Evolutionary conservation across 2,888 invertebrate species (phyloP).

Genomic region (Falcaria lacertinaria): DNA sequence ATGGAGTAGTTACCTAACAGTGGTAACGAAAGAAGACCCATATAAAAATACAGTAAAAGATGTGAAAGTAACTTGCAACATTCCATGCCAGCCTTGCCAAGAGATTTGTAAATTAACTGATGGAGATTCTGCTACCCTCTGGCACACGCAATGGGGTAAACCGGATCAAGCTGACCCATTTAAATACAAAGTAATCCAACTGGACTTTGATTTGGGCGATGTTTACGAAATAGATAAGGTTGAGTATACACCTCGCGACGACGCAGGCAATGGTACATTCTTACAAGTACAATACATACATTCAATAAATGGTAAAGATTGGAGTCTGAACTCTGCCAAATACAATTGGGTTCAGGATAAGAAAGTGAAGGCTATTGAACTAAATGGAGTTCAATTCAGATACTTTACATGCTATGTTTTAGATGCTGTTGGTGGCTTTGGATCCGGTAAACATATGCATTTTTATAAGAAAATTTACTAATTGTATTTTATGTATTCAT

Average conservation of each 20-base stretch:
- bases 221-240: conserved; percentile 42
- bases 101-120: conserved; percentile 39
- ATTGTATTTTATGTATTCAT: neutral
- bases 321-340: conserved; percentile 38
- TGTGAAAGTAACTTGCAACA: conserved; percentile 39
- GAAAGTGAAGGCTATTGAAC: conserved; percentile 36
- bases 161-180: conserved; percentile 25
- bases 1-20: conserved; percentile 51
- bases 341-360: conserved; percentile 37
- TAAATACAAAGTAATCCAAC: conserved; percentile 28
- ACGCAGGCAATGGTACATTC: conserved; percentile 59
- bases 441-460: conserved; percentile 50
- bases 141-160: conserved; percentile 47
- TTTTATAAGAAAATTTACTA: conserved; percentile 30
- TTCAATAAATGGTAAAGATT: conserved; percentile 40
- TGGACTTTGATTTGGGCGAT: conserved; percentile 41
- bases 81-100: conserved; percentile 38
- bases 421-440: conserved; percentile 50
- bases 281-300: conserved; percentile 41
- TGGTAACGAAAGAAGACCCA: conserved; percentile 40
- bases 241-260: conserved; percentile 51
- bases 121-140: conserved; percentile 28
- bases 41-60: conserved; percentile 35
- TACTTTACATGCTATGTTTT: conserved; percentile 44
- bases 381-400: conserved; percentile 36